A percentile compares a stretch with the other conserved stretches of the same genome.
phyloP scores from a whole-genome alignment of 2,888 invertebrate species.

The Drosophila suboccidentalis region DNA sequence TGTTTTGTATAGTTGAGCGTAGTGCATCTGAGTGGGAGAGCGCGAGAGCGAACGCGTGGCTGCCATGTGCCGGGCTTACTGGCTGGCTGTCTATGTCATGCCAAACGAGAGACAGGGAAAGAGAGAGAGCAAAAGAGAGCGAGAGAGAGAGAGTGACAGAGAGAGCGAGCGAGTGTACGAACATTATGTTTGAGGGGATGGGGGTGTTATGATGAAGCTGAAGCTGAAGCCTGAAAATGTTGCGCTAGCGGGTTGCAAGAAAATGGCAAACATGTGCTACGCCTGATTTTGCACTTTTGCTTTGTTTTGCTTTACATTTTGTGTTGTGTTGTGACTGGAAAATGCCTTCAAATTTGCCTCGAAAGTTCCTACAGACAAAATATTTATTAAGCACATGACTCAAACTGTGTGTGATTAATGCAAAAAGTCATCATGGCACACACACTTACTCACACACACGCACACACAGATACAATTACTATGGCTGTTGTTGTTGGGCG shows the following conservation, averaged over 20 bases:
- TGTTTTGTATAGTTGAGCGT: constrained; percentile 74
- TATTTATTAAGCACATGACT: constrained; percentile 72
- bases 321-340: constrained; percentile 75
- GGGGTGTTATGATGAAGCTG: constrained; percentile 56
- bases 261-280: constrained; percentile 71
- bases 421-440: constrained; percentile 18
- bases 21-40: constrained; percentile 77
- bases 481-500: constrained; percentile 24
- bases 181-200: constrained; percentile 16
- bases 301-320: constrained; percentile 53
- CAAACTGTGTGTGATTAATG: constrained; percentile 47
- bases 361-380: constrained; percentile 44
- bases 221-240: constrained; percentile 40
- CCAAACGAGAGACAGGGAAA: constrained; percentile 45
- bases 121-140: constrained; percentile 25
- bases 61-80: constrained; percentile 75
- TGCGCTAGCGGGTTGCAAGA: constrained; percentile 59
- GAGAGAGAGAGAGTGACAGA: constrained; percentile 5
- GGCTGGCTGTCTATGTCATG: constrained; percentile 61
- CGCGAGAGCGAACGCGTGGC: constrained; percentile 71
- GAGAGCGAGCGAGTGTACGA: constrained; percentile 26
- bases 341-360: constrained; percentile 39
- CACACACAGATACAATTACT: constrained; percentile 9
- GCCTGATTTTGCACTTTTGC: constrained; percentile 55
- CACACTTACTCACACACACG: constrained; percentile 3